These are phyloP conservation scores for Troides aeacus DNA, from an alignment of 2,888 invertebrate species.

Conservation along the genomic window DNA sequence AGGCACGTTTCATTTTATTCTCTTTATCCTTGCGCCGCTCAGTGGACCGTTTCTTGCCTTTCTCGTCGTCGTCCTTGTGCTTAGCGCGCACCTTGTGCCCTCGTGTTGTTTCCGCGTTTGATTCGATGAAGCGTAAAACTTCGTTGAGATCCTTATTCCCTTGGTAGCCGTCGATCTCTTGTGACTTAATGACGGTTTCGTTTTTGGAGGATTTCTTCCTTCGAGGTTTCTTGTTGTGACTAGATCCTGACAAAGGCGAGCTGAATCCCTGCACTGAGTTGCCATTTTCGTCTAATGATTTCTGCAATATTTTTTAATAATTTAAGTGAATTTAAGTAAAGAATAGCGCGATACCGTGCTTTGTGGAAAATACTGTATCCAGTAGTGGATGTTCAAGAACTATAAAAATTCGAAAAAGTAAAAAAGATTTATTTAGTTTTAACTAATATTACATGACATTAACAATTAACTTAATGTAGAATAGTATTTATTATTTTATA, in stretches of 20 bases:
- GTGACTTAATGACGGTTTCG: slow-evolving; percentile 78
- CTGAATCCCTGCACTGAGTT: slow-evolving; percentile 83
- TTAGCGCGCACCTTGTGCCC: slow-evolving; percentile 62
- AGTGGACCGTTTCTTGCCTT: slow-evolving; percentile 72
- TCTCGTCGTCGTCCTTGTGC: slow-evolving; percentile 71
- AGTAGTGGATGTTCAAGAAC: no score
- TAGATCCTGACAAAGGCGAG: slow-evolving; percentile 69
- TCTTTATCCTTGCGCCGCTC: slow-evolving; percentile 70
- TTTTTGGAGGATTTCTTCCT: slow-evolving; percentile 82
- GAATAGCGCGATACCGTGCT: no score
- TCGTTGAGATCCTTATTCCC: slow-evolving; percentile 88
- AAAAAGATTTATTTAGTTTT: no score
- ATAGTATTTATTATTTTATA: neutral
- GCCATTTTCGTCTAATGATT: slow-evolving; percentile 89
- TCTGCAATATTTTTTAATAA: slow-evolving; percentile 64
- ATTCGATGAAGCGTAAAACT: slow-evolving; percentile 88
- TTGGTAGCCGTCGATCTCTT: slow-evolving; percentile 88
- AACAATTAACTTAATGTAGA: no score
- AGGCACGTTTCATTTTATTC: slow-evolving; percentile 82
- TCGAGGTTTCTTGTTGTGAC: slow-evolving; percentile 77
- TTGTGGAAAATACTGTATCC: no score
- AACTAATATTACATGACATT: no score
- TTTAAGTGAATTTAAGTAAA: neutral
- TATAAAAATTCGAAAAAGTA: no score
- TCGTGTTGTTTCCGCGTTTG: slow-evolving; percentile 69